Conservation (phyloP, 2,888 invertebrate species). For the Melolontha melolontha region DNA sequence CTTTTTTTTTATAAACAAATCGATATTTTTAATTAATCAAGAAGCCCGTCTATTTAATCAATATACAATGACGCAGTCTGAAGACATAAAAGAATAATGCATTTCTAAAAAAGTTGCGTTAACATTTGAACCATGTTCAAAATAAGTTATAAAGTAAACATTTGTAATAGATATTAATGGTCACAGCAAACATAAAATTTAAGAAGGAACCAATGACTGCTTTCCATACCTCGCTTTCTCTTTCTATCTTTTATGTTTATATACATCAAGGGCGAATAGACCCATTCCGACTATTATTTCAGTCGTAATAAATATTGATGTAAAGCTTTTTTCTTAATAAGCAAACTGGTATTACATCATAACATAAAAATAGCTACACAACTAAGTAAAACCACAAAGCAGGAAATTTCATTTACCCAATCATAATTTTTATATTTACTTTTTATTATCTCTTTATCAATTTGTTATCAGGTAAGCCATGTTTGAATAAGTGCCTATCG, state of each 20-base stretch:
- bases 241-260: slow-evolving; percentile 8
- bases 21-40: too few species aligned
- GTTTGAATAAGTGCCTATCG: slow-evolving; percentile 34
- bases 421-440: background rate
- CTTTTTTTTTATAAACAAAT: too few species aligned
- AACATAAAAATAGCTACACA: slow-evolving; percentile 14
- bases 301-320: slow-evolving; percentile 11
- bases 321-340: slow-evolving; percentile 4
- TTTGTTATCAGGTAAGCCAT: slow-evolving; percentile 40
- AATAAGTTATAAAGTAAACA: slow-evolving; percentile 12
- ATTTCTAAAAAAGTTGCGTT: too few species aligned
- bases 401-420: background rate
- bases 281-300: background rate
- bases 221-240: background rate
- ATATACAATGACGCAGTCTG: too few species aligned
- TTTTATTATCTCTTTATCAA: slow-evolving; percentile 20
- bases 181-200: slow-evolving; percentile 27
- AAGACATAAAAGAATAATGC: too few species aligned
- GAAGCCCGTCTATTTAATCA: too few species aligned
- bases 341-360: slow-evolving; percentile 15
- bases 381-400: slow-evolving; percentile 2
- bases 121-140: too few species aligned
- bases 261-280: background rate
- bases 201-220: slow-evolving; percentile 12
- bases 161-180: slow-evolving; percentile 14